Base-by-base conservation (phyloP, 2,113 vertebrate genomes). In the Ctenodactylus gundi region DNA sequence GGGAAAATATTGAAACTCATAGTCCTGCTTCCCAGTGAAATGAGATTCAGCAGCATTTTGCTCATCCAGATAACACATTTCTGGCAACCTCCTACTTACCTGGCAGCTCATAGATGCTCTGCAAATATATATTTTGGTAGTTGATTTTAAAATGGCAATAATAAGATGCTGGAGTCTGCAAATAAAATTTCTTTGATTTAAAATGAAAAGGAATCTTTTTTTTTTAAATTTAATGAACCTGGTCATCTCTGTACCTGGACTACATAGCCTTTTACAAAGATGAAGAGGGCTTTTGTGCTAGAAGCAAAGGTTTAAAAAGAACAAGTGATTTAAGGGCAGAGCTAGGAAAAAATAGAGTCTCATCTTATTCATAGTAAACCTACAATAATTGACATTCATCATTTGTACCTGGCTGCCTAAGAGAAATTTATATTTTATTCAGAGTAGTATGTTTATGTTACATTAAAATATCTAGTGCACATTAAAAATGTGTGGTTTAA, bases 61-160 rank as follows among this genome's bases (percentile, higher is more conserved):
- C 8, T 90, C n/a, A 94, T 34, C 29, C 4, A 34, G 72, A 91
- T 27, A 29, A 67, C 88, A 86, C 44, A n/a, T 80, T 70, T 87
- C 31, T 75, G 78, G 75, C 81, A 70, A 70, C 49, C 12, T 68
- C 20, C 11, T 13, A 34, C 21, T 64, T 3, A 3, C 17, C n/a
- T 89, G 34, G 27, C 36, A 77, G 6, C 25, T 46, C 88, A 65
- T 23, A 86, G 34, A 80, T 80, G 17, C 27, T 76, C 57, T 81
- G 34, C 60, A 86, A 91, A 89, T 94, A 73, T 65, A 89, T 94
- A 73, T 65, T 83, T 64, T 44, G 78, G n/a, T 23, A 91, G 31
- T 72, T 44, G 34, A 90, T 88, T 70, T 67, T 60, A 90, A 95
- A 84, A 60, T 73, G 31, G 17, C 60, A 93, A 58, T 80, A 80